Evolutionary conservation across 2,888 invertebrate species (phyloP), one percentile per base, ranked within the genome.

Genomic region (Chrysolina oricalcia): DNA sequence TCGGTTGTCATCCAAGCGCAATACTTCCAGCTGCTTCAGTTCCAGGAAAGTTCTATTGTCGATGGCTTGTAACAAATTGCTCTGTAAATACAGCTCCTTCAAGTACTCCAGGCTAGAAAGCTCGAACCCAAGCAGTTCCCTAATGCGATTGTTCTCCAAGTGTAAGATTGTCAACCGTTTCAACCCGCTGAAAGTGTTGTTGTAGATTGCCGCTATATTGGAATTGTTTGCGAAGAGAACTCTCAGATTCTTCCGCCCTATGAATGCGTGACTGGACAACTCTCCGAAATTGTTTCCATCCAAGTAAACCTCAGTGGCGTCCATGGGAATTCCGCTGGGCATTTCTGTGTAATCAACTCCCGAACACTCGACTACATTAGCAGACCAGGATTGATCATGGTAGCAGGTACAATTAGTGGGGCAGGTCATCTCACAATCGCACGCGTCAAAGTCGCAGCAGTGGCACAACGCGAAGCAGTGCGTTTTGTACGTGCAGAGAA

Each of bases 351-450:
- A 96, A 76, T 94, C 94, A 43, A 94, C 93, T 73, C 91, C 93
- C 19, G 96, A 96, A 89, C 97, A 97, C 89, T 97, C 96, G 81
- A 97, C 97, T 81, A 97, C 95, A 87, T 97, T 97, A 1, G 96
- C 95, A 21, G 95, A 94, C 97, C 97, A 98, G 71, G 95, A 94
- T 86, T 96, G 95, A 90, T 98, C 97, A 87, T 97, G 97, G 90
- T 97, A 98, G 87, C 98, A 98, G 76, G 95, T 95, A 91, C 98
- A 98, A 88, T 97, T 96, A 63, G 92, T 92, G 65, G 98, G 98
- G 88, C 98, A 98, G 81, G 96, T 97, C 96, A 97, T 97, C 91
- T 97, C 96, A 90, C 98, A 98, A 90, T 98, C 98, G 90, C 98
- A 98, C 70, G 97, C 97, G 88, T 97, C 97, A 89, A 97, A 98